A percentile compares a stretch with the other conserved stretches of the same genome.
phyloP scores from a whole-genome alignment of 2,888 invertebrate genomes.

The Tribolium freemani region DNA sequence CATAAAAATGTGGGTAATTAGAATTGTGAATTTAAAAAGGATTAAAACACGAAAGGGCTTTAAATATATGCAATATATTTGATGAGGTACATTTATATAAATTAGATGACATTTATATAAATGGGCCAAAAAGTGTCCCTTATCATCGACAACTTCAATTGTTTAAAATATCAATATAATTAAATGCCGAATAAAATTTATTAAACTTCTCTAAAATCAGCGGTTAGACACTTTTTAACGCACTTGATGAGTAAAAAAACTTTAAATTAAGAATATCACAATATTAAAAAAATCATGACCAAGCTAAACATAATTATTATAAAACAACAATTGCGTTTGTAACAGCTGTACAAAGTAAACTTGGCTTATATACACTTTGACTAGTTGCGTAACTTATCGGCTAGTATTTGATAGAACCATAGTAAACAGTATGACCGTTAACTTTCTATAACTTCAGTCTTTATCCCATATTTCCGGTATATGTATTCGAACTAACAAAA shows the following conservation, averaged over 20 bases:
- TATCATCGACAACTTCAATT: neutral
- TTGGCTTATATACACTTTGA: slow-evolving; percentile 58
- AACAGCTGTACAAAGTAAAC: slow-evolving; percentile 58
- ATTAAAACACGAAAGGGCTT: neutral
- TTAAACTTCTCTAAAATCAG: neutral
- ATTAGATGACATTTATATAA: slow-evolving; percentile 38
- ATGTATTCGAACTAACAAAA: neutral
- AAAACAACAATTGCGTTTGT: slow-evolving; percentile 55
- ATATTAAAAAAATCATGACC: slow-evolving; percentile 45
- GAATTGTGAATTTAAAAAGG: no score
- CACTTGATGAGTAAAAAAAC: slow-evolving; percentile 30
- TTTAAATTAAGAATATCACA: slow-evolving; percentile 47
- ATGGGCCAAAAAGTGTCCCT: slow-evolving; percentile 33
- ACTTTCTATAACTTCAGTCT: slow-evolving; percentile 55
- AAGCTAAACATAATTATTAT: slow-evolving; percentile 44
- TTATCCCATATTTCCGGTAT: slow-evolving; percentile 45
- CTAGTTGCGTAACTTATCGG: slow-evolving; percentile 56
- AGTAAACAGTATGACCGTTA: slow-evolving; percentile 24
- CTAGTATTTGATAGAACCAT: slow-evolving; percentile 42
- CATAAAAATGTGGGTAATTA: no score
- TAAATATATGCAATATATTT: slow-evolving; percentile 18
- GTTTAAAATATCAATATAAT: neutral
- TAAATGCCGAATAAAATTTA: neutral
- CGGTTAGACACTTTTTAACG: slow-evolving; percentile 24
- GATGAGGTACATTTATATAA: slow-evolving; percentile 38